Evolutionary conservation across 2,113 vertebrate genomes (phyloP).

Genomic region (Tenebrosternarchus preto): DNA sequence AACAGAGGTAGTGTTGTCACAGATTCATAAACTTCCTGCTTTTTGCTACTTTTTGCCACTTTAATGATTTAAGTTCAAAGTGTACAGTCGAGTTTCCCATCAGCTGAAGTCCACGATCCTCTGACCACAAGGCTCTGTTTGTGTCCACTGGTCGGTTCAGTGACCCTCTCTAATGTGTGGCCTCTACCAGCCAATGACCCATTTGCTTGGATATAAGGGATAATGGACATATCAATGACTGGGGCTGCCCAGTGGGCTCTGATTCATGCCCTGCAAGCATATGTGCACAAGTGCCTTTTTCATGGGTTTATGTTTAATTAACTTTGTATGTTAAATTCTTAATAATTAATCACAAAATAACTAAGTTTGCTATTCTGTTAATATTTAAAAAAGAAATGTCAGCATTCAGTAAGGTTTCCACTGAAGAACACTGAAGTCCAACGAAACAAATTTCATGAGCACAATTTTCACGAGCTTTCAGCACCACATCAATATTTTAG

Average conservation of each 20-base stretch:
- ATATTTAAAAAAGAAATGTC: not conserved
- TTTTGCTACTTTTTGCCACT: not conserved
- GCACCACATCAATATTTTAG: not conserved
- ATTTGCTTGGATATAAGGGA: not conserved
- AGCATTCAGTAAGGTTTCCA: not conserved
- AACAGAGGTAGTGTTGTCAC: not conserved
- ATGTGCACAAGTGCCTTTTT: not conserved
- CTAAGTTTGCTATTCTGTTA: not conserved
- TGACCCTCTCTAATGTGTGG: slow-evolving; percentile 40
- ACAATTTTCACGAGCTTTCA: slow-evolving; percentile 6
- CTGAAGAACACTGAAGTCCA: not conserved
- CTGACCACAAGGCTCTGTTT: slow-evolving; percentile 24
- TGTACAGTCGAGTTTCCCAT: not conserved
- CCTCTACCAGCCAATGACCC: slow-evolving; percentile 34
- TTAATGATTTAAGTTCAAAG: not conserved
- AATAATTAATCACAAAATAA: not conserved
- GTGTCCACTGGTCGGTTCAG: slow-evolving; percentile 10
- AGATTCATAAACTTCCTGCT: not conserved
- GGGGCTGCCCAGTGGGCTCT: not conserved
- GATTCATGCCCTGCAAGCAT: not conserved
- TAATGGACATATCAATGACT: slow-evolving; percentile 37
- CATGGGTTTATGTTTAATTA: not conserved
- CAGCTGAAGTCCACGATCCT: not conserved
- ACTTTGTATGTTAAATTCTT: not conserved
- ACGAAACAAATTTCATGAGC: too few relatives aligned